These are phyloP conservation scores for Bombyx mandarina DNA, from an alignment of 1,140 invertebrate species.

Conservation along the genomic window DNA sequence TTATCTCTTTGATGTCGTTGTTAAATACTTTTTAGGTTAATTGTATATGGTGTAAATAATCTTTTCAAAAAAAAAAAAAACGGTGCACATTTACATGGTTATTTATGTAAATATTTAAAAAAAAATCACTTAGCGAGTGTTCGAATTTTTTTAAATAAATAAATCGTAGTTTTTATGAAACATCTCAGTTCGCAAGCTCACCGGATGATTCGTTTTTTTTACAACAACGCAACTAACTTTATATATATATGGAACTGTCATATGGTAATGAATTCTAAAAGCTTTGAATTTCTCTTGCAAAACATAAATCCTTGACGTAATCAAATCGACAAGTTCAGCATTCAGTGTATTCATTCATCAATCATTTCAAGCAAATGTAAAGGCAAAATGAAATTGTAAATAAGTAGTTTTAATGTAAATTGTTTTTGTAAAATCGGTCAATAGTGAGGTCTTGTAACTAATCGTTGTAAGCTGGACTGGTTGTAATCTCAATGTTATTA, in stretches of 20 bases:
- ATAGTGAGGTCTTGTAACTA: constrained; percentile 47
- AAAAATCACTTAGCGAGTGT: not conserved
- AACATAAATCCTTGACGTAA: too few relatives aligned
- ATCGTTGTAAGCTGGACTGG: constrained; percentile 52
- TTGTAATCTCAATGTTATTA: constrained; percentile 61
- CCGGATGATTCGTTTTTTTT: too few relatives aligned
- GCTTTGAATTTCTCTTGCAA: too few relatives aligned
- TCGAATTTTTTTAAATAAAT: not conserved
- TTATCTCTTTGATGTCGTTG: constrained; percentile 23
- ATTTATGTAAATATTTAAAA: constrained; percentile 9
- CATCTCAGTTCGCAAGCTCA: too few relatives aligned
- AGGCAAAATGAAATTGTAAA: constrained; percentile 13
- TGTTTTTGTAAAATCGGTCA: constrained; percentile 36
- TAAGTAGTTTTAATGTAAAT: constrained; percentile 39
- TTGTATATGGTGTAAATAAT: constrained; percentile 65
- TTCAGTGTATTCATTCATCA: not conserved
- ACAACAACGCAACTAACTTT: too few relatives aligned
- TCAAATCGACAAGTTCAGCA: too few relatives aligned
- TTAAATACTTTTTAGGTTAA: constrained; percentile 53
- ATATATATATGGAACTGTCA: too few relatives aligned
- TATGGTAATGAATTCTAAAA: too few relatives aligned
- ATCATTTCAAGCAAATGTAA: not conserved
- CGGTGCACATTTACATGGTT: constrained; percentile 38
- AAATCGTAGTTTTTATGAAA: constrained; percentile 4
- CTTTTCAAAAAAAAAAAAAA: constrained; percentile 22